Evolutionary conservation across 2,888 invertebrate genomes (phyloP), one percentile per base, ranked within the genome.

Genomic region (Nomada fabriciana): DNA sequence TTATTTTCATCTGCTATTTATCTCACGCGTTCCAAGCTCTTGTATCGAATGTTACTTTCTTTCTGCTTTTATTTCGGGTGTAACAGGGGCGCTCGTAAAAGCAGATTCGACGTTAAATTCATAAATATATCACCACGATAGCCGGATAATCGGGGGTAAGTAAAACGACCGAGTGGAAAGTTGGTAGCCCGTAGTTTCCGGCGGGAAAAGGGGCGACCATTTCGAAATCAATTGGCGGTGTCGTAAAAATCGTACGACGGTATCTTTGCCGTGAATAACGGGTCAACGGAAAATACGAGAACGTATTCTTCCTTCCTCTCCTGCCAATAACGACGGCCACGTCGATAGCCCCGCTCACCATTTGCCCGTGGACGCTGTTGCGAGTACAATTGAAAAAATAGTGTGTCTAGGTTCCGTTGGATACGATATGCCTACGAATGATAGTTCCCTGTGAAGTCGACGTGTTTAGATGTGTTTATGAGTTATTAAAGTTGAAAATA

Each of bases 71-170:
- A 50, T 68, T 23, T 18, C 29, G 7, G n/a, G 60, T 29, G 50
- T 52, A 64, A 61, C 59, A 23, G 29, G 15, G 23, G n/a, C 74
- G 42, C 36, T 20, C 55, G 42, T 63, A 20, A 68, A 68, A 53
- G 60, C 23, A 25, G 60, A 29, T 18, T 50, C 60, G 61, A 72
- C 78, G 72, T 78, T 78, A 67, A 72, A 80, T 72, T 80, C 80
- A 60, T 64, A 81, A 80, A 81, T 80, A 80, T 69, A 42, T 64
- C 53, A 70, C n/a, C 36, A 36, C 25, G 69, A 47, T 71, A 55
- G 64, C 61, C 42, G 60, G 65, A 23, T 69, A 74, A 80, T 73
- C 60, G 74, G n/a, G 47, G 55, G 53, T 50, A 61, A 78, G 78
- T 63, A 57, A 68, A 65, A 73, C 47, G 25, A 29, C 55, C 29